These are phyloP conservation scores for Allolobophora icterica DNA, from an alignment of 2,888 invertebrate species.

Conservation along the genomic window DNA sequence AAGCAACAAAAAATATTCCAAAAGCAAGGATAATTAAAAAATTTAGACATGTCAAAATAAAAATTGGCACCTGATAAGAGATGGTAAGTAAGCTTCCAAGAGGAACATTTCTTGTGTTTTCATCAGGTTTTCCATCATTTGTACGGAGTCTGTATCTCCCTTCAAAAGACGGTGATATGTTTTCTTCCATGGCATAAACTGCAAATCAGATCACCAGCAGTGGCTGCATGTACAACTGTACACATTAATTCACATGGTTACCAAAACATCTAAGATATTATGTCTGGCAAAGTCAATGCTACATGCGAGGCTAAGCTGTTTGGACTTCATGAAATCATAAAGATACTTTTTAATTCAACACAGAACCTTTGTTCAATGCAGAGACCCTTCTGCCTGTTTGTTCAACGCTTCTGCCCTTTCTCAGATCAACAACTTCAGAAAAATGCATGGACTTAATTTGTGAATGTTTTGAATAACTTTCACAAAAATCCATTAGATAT, in stretches of 20 bases:
- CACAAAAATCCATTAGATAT: not conserved
- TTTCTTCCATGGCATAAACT: conserved; percentile 57
- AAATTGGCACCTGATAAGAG: conserved; percentile 52
- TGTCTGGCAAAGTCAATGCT: not conserved
- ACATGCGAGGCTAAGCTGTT: not conserved
- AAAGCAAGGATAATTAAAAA: not conserved
- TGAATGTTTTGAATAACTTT: not conserved
- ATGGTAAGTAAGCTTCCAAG: conserved; percentile 48
- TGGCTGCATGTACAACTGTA: not conserved
- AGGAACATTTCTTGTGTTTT: conserved; percentile 49
- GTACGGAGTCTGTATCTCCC: conserved; percentile 33
- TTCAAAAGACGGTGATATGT: conserved; percentile 53
- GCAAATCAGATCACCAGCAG: not conserved
- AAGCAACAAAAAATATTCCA: not conserved
- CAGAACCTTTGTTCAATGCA: no score
- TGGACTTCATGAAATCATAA: not conserved
- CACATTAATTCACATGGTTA: not conserved
- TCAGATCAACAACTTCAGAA: not conserved
- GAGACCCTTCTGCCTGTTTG: not conserved
- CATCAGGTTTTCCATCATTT: conserved; percentile 48
- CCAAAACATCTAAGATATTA: not conserved
- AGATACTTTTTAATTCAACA: not conserved
- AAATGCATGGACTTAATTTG: not conserved
- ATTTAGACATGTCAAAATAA: not conserved
- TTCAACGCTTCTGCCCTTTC: not conserved